Conservation (phyloP, 1,140 invertebrate species). For the Tetramorium simillimum region DNA sequence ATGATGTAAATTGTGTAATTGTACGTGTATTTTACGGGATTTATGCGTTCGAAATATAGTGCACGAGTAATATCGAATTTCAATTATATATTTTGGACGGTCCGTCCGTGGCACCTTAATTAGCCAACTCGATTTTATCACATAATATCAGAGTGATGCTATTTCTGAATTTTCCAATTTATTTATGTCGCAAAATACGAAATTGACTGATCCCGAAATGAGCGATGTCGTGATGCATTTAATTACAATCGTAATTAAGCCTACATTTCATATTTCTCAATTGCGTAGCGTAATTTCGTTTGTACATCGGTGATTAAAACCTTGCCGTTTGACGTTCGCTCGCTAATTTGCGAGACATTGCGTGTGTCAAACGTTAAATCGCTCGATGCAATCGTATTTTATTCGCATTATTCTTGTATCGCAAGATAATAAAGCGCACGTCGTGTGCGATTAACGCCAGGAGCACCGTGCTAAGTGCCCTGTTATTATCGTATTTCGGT, state of each 20-base stretch:
- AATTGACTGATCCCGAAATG: neutral
- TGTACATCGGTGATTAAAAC: neutral
- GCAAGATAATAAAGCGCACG: neutral
- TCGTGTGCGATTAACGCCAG: neutral
- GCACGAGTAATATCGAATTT: neutral
- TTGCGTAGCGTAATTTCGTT: neutral
- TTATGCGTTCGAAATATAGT: neutral
- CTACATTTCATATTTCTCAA: neutral
- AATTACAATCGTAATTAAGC: neutral
- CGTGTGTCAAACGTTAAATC: neutral
- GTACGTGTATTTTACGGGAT: neutral
- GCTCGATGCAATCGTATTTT: neutral
- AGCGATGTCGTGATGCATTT: neutral
- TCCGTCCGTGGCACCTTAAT: neutral
- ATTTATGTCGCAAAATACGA: neutral
- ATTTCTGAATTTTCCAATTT: conserved; percentile 5
- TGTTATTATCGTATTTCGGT: conserved; percentile 16
- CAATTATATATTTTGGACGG: neutral
- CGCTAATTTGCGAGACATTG: neutral
- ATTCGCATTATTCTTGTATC: neutral
- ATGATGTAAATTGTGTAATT: neutral
- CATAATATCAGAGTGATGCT: neutral
- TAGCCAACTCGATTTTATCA: neutral
- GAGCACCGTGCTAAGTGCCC: neutral
- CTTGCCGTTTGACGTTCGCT: neutral